phyloP scores from a whole-genome alignment of 2,797 vertebrate genomes.

The Sebastes itinus region DNA sequence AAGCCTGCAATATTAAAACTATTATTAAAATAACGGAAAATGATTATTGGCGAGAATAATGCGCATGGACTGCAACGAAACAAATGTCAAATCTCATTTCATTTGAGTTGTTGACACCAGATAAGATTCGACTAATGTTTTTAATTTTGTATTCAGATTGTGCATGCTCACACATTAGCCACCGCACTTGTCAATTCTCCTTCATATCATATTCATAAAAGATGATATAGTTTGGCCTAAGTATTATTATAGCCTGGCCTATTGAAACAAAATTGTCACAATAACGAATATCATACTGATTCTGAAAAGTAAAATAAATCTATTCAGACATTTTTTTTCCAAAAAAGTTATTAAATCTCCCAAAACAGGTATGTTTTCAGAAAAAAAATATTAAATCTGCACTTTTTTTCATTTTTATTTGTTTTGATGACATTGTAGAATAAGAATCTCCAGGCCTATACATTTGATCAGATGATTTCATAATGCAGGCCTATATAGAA shows the following conservation, averaged over 20 bases:
- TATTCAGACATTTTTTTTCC: no score
- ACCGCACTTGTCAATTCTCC: not conserved
- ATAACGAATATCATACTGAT: not conserved
- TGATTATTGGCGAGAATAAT: not conserved
- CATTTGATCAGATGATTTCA: not conserved
- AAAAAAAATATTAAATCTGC: not conserved
- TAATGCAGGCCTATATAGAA: slow-evolving; percentile 5
- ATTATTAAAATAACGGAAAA: not conserved
- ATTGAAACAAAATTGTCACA: no score
- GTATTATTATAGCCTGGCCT: not conserved
- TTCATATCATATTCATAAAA: not conserved
- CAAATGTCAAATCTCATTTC: not conserved
- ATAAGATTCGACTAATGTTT: not conserved
- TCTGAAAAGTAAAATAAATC: not conserved
- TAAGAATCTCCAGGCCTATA: not conserved
- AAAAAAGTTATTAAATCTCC: not conserved
- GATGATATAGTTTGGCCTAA: not conserved
- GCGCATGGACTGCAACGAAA: not conserved
- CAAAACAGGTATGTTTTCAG: not conserved
- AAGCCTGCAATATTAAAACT: not conserved
- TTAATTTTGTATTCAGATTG: not conserved
- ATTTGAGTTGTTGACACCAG: not conserved
- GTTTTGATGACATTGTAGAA: accelerated
- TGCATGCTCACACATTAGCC: not conserved
- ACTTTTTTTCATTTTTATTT: not conserved